Conservation (phyloP, 2,888 invertebrate species). For the Ennomos erosarius region DNA sequence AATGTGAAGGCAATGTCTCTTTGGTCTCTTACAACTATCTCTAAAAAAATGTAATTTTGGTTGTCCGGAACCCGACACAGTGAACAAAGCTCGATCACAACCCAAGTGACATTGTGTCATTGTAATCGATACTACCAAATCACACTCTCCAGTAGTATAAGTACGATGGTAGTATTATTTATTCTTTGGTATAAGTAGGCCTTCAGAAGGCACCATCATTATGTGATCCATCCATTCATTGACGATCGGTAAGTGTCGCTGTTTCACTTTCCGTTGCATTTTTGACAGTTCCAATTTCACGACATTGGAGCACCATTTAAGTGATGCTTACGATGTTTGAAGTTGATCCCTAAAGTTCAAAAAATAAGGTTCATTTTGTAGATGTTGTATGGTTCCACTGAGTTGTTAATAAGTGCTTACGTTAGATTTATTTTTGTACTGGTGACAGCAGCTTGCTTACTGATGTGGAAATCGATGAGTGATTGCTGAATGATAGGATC, state of each 20-base stretch:
- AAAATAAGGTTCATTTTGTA: constrained; percentile 1
- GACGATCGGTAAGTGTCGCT: constrained; percentile 26
- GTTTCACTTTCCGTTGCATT: constrained; percentile 29
- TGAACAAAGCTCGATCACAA: not conserved
- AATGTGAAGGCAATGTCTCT: no score
- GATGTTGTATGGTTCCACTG: not conserved
- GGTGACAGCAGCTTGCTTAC: constrained; percentile 25
- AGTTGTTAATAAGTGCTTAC: not conserved
- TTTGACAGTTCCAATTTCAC: constrained; percentile 41
- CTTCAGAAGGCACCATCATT: constrained; percentile 17
- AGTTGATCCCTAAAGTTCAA: not conserved
- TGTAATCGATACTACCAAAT: constrained; percentile 17
- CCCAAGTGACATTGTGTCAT: constrained; percentile 4
- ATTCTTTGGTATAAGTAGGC: constrained; percentile 32
- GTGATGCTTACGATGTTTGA: not conserved
- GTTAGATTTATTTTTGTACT: constrained; percentile 3
- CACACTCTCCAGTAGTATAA: constrained; percentile 33
- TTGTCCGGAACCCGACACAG: constrained; percentile 17
- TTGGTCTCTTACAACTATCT: no score
- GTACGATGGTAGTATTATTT: no score
- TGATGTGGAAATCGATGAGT: constrained; percentile 28
- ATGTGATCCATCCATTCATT: constrained; percentile 28
- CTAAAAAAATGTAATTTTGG: not conserved
- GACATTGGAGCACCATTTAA: constrained; percentile 24
- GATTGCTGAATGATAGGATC: constrained; percentile 16